Base-by-base conservation (phyloP, 2,888 invertebrate genomes). In the Morpho deidamia region DNA sequence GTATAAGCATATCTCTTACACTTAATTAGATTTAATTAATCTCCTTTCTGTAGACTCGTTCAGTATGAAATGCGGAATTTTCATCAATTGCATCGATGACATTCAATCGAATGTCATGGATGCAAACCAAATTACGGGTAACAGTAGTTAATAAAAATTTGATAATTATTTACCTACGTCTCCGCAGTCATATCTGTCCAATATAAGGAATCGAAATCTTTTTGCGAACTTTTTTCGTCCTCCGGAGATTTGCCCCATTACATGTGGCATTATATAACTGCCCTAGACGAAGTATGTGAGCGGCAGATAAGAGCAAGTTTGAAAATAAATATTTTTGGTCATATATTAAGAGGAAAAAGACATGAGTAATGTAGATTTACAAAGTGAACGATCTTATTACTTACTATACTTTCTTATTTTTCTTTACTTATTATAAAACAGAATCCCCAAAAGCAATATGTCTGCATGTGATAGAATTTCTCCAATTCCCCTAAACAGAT, bases 231-330 rank as follows among this genome's bases (percentile, higher is more conserved):
- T 44, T 35, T 45, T 32, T 11, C 39, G 39, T 23, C 14, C 57
- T 34, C 54, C 5, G 43, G 57, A 48, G 47, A 51, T 41, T 23
- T 39, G 37, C 50, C 41, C 57, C 54, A 57, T 54, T 57, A 57
- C 50, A 46, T 12, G 48, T 53, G 43, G 52, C 38, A 43, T 46
- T 46, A 46, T 53, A 56, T 53, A 56, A 50, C 35, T 41, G 47
- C 48, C 49, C 37, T 49, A 40, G 44, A 11, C 40, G 49, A 54
- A 47, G 51, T 38, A 57, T 47, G 51, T 33, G 44, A 8, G 37
- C 38, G 32, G 14, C 11, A 51, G 54, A 51, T 54, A 54, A 57
- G 47, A 47, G 23, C 37, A 46, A 41, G 42, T 57, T 51, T 47
- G 47, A 41, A 54, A 54, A 53, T 54, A 54, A 32, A 39, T 39